These are phyloP conservation scores for Nemotelus pantherinus DNA, from an alignment of 2,888 invertebrate genomes.

Conservation along the genomic window DNA sequence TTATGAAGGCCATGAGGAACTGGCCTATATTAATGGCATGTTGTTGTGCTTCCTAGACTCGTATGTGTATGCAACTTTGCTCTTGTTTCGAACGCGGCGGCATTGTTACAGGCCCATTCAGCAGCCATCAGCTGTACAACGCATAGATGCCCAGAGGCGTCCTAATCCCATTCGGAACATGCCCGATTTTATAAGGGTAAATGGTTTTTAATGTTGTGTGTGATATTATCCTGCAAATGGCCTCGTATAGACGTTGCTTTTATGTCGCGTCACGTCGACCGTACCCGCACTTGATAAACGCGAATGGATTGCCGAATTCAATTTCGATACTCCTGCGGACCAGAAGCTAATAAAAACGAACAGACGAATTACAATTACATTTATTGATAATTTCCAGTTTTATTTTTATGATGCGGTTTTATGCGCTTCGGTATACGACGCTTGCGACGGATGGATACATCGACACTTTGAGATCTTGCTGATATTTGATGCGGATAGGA, in stretches of 20 bases:
- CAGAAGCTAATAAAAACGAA: conserved; percentile 29
- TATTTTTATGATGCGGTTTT: conserved; percentile 43
- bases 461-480: not conserved
- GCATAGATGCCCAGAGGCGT: not conserved
- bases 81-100: not conserved
- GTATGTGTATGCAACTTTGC: conserved; percentile 20
- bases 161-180: conserved; percentile 17
- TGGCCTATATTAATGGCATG: not conserved
- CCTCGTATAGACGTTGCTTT: conserved; percentile 26
- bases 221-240: conserved; percentile 37
- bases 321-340: conserved; percentile 30
- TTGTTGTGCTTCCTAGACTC: too few relatives aligned
- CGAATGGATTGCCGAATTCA: conserved; percentile 40
- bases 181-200: conserved; percentile 40
- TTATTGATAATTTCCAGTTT: conserved; percentile 44
- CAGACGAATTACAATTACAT: conserved; percentile 44
- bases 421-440: conserved; percentile 3
- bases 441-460: not conserved
- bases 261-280: conserved; percentile 5
- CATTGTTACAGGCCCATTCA: conserved; percentile 2
- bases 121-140: not conserved
- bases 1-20: not conserved
- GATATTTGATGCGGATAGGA: not conserved
- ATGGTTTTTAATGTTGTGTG: conserved; percentile 30
- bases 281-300: not conserved